Percentiles rank a stretch among this genome's conserved stretches.
Evolutionary conservation across 2,797 vertebrate genomes (phyloP).

Genomic region (Semotilus atromaculatus): DNA sequence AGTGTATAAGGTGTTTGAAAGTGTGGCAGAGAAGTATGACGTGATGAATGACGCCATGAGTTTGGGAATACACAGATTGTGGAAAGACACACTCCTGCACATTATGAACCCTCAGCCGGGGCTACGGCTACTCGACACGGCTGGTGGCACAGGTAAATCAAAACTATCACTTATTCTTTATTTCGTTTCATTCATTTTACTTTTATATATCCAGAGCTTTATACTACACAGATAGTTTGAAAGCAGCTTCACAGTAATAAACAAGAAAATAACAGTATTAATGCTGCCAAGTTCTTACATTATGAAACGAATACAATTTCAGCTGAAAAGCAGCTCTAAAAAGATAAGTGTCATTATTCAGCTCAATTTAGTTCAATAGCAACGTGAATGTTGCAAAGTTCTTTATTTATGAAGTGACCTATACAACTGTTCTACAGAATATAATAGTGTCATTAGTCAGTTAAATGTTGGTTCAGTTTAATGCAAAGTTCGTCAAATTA

Average conservation of each 20-base stretch:
- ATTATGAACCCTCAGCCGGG: slow-evolving; percentile 90
- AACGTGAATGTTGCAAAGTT: no score
- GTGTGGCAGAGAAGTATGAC: slow-evolving; percentile 93
- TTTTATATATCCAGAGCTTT: background rate
- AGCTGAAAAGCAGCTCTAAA: background rate
- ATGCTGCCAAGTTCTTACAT: background rate
- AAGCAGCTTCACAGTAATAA: background rate
- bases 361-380: background rate
- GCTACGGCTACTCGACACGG: slow-evolving; percentile 88
- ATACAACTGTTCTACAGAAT: no score
- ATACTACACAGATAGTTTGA: background rate
- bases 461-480: no score
- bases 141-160: slow-evolving; percentile 91
- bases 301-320: background rate
- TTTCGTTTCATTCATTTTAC: background rate
- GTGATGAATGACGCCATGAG: slow-evolving; percentile 99
- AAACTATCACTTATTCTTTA: background rate
- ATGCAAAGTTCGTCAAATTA: no score
- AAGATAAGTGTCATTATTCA: background rate
- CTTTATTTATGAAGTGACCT: no score
- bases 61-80: slow-evolving; percentile 90
- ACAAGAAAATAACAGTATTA: background rate
- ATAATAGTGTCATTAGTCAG: no score
- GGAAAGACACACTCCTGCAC: slow-evolving; percentile 90
- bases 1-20: slow-evolving; percentile 96